phyloP scores from a whole-genome alignment of 1,140 invertebrate species.

The Macrocentrus cingulum region DNA sequence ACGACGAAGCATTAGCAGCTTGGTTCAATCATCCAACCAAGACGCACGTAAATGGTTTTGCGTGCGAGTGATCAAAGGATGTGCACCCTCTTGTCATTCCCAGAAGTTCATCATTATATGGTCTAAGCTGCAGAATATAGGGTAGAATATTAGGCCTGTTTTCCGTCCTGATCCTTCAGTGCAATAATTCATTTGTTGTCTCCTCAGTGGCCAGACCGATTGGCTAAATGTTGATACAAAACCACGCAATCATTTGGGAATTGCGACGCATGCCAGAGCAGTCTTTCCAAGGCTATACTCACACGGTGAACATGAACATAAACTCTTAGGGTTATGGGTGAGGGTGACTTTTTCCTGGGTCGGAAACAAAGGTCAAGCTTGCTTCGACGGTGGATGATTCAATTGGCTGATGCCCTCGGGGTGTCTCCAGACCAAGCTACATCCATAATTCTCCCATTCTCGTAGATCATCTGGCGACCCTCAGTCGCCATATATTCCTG shows the following conservation, averaged over 20 bases:
- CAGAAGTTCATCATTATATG: background rate
- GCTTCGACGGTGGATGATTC: constrained; percentile 17
- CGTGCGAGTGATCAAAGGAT: constrained; percentile 13
- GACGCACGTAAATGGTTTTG: background rate
- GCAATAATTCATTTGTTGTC: no score
- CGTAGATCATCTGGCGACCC: background rate
- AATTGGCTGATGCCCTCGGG: constrained; percentile 9
- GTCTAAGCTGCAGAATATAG: background rate
- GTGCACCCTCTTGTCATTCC: background rate
- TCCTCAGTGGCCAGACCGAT: no score
- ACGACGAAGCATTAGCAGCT: constrained; percentile 10
- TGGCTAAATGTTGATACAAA: no score
- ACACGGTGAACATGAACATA: no score
- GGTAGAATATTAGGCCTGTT: no score
- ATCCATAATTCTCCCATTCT: constrained; percentile 3
- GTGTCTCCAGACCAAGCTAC: background rate
- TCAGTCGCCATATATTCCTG: background rate
- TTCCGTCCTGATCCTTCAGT: no score
- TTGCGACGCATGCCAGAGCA: no score
- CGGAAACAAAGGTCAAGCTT: constrained; percentile 17
- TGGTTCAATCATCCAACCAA: background rate
- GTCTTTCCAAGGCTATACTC: no score
- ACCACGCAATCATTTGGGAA: no score
- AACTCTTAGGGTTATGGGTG: background rate
- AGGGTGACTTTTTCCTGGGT: background rate